A percentile compares a stretch with the other conserved stretches of the same genome.
phyloP scores from a whole-genome alignment of 2,797 vertebrate genomes.

The Alca torda region DNA sequence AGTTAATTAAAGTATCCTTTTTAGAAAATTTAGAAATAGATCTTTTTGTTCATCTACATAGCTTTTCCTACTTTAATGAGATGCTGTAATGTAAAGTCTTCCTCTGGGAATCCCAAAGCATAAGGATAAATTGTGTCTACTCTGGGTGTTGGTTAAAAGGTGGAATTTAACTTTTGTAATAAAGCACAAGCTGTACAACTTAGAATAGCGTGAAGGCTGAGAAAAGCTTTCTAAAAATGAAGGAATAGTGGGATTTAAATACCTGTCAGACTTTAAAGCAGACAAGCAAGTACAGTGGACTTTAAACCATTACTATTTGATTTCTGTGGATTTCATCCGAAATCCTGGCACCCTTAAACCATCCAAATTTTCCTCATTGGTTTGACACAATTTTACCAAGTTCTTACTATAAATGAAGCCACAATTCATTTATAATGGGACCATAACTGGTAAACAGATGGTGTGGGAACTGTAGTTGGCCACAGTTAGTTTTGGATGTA shows the following conservation, averaged over 20 bases:
- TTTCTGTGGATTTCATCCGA: not conserved
- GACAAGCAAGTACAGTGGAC: not conserved
- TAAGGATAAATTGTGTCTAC: not conserved
- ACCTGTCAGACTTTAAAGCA: not conserved
- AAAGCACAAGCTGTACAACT: not conserved
- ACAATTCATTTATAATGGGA: not conserved
- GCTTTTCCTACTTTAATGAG: not conserved
- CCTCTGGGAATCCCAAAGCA: not conserved
- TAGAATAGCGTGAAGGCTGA: not conserved
- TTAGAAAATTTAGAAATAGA: not conserved
- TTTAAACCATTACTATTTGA: not conserved
- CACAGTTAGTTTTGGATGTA: not conserved
- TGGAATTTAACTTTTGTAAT: not conserved
- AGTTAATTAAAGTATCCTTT: not conserved
- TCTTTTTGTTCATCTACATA: not conserved
- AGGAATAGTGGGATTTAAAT: not conserved
- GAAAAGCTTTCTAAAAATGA: not conserved
- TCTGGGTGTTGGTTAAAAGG: not conserved
- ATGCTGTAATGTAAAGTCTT: not conserved
- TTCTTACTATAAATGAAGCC: not conserved
- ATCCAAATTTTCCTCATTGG: not conserved
- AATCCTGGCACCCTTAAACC: not conserved
- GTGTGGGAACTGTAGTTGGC: not conserved
- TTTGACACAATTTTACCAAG: not conserved
- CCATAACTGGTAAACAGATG: not conserved